phyloP scores from a whole-genome alignment of 2,113 vertebrate species.

The Haliaeetus leucogaster region DNA sequence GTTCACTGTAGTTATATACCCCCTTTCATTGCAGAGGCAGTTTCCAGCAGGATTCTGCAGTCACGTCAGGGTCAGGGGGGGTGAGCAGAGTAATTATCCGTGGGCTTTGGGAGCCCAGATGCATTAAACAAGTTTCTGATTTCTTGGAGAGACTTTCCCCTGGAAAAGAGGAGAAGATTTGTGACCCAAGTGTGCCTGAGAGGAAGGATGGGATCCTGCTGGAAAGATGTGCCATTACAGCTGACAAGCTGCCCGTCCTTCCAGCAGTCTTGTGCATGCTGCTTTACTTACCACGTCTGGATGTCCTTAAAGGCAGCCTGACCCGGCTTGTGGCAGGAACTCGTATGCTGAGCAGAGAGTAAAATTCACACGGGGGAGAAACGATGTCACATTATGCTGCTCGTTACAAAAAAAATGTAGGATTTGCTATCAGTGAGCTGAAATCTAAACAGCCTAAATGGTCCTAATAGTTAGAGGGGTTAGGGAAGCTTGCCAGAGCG shows the following conservation, averaged over 20 bases:
- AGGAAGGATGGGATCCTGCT: slow-evolving; percentile 13
- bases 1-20: background rate
- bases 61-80: background rate
- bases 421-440: slow-evolving; percentile 35
- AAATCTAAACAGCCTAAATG: slow-evolving; percentile 49
- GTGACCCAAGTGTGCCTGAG: background rate
- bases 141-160: slow-evolving; percentile 4
- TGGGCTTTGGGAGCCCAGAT: background rate
- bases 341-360: background rate
- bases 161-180: background rate
- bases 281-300: background rate
- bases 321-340: background rate
- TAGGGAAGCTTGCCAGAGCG: slow-evolving; percentile 40
- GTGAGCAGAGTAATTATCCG: background rate
- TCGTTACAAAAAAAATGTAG: background rate
- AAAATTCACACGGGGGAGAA: background rate
- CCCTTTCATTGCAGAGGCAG: background rate
- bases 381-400: background rate
- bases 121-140: slow-evolving; percentile 11
- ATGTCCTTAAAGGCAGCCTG: background rate
- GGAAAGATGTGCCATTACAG: background rate
- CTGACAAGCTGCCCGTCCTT: background rate
- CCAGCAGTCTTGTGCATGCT: background rate
- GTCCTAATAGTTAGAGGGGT: slow-evolving; percentile 25
- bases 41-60: background rate